A percentile compares a stretch with the other conserved stretches of the same genome.
Conservation (phyloP, 2,113 vertebrate genomes). For the Lagenorhynchus albirostris region DNA sequence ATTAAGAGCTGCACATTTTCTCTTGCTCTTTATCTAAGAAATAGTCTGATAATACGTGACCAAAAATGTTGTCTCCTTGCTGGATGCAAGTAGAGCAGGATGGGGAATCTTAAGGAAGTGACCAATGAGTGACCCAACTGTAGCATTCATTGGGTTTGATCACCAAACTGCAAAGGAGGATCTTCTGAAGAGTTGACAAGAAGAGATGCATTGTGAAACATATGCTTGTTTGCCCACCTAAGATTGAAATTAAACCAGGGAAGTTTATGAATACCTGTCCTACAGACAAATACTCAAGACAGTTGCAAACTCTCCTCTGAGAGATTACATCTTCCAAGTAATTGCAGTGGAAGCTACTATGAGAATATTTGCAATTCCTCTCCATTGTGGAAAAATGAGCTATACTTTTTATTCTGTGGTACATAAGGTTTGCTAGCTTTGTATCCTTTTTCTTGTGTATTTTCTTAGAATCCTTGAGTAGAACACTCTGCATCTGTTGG, state of each 20-base stretch:
- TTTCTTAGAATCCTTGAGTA: conserved; percentile 24
- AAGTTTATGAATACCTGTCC: conserved; percentile 76
- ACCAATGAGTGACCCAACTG: background rate
- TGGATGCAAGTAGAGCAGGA: background rate
- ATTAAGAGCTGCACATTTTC: conserved; percentile 14
- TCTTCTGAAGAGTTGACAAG: conserved; percentile 74
- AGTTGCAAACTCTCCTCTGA: conserved; percentile 59
- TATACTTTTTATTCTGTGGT: conserved; percentile 1
- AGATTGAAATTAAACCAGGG: conserved; percentile 76
- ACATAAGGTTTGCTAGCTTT: background rate
- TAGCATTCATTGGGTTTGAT: conserved; percentile 44
- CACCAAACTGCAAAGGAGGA: conserved; percentile 55
- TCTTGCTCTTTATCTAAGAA: conserved; percentile 14
- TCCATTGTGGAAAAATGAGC: background rate
- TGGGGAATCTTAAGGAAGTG: background rate
- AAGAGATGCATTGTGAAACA: conserved; percentile 76
- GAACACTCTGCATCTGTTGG: background rate
- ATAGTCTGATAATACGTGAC: background rate
- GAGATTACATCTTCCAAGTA: conserved; percentile 61
- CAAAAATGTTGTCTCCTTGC: background rate
- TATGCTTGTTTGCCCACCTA: conserved; percentile 71
- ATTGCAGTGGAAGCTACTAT: conserved; percentile 38
- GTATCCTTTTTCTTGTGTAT: background rate
- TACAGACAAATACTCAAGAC: conserved; percentile 69
- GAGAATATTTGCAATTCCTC: conserved; percentile 41